phyloP scores from a whole-genome alignment of 2,888 invertebrate genomes.

The Cryptus viduatorius region DNA sequence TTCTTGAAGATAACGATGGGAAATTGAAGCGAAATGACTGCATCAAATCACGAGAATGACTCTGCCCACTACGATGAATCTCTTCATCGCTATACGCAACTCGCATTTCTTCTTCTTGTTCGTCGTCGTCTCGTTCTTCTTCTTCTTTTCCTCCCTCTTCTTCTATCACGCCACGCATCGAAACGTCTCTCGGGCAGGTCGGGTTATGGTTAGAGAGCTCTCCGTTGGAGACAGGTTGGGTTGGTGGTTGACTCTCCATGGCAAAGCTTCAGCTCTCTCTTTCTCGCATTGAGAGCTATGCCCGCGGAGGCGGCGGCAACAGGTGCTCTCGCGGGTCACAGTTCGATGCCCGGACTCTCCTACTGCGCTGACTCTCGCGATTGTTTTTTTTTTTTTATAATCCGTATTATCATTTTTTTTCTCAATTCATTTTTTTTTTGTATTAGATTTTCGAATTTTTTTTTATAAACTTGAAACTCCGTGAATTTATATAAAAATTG shows the following conservation, averaged over 20 bases:
- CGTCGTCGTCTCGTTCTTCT: conserved; percentile 31
- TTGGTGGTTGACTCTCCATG: conserved; percentile 39
- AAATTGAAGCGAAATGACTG: not conserved
- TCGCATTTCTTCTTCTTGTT: conserved; percentile 50
- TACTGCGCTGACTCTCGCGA: conserved; percentile 10
- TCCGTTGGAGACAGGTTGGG: conserved; percentile 60
- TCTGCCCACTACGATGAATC: conserved; percentile 59
- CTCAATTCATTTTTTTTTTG: conserved; percentile 9
- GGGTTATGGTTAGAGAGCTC: conserved; percentile 63
- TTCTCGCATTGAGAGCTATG: conserved; percentile 72
- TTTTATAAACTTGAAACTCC: no score
- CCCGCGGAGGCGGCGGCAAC: conserved; percentile 79
- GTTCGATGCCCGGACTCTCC: conserved; percentile 79
- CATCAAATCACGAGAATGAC: conserved; percentile 8
- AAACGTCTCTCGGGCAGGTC: conserved; percentile 63
- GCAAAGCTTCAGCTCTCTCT: conserved; percentile 68
- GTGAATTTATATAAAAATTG: no score
- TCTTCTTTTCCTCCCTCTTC: conserved; percentile 32
- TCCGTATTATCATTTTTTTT: conserved; percentile 7
- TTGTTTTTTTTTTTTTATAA: conserved; percentile 5
- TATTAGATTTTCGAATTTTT: not conserved
- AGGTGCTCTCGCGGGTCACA: conserved; percentile 82
- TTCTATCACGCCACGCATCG: conserved; percentile 67
- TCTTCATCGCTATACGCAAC: conserved; percentile 66
- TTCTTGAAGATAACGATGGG: no score